Conservation (phyloP, 2,797 vertebrate genomes). For the Lagocephalus sceleratus region DNA sequence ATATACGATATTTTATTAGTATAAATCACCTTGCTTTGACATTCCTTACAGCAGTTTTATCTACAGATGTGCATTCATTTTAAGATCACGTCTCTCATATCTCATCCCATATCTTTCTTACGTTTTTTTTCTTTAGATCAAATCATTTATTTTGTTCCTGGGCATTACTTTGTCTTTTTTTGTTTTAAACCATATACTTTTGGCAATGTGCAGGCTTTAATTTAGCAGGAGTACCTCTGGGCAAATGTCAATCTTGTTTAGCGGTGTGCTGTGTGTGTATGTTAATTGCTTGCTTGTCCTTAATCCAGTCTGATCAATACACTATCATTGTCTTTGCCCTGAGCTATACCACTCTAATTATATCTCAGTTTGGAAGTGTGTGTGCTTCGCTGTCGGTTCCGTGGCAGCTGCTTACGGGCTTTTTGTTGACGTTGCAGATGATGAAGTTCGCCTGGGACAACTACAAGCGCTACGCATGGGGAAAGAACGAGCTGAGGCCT, state of each 20-base stretch:
- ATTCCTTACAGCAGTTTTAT: too few species aligned
- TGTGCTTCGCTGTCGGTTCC: constrained; percentile 13
- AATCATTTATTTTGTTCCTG: too few species aligned
- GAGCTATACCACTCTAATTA: constrained; percentile 55
- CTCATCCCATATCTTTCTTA: too few species aligned
- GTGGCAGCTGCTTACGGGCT: constrained; percentile 11
- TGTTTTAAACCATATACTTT: constrained; percentile 10
- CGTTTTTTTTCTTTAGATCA: too few species aligned
- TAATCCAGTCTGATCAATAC: constrained; percentile 62
- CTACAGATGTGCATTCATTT: too few species aligned
- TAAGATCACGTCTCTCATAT: too few species aligned
- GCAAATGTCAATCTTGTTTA: constrained; percentile 54
- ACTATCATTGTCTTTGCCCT: constrained; percentile 44
- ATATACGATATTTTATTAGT: too few species aligned
- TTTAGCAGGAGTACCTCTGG: constrained; percentile 37
- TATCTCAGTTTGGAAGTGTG: constrained; percentile 10
- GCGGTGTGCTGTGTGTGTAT: constrained; percentile 31
- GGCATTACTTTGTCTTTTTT: constrained; percentile 9
- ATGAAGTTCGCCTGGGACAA: constrained; percentile 98
- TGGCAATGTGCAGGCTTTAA: constrained; percentile 39
- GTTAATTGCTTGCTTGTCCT: constrained; percentile 50
- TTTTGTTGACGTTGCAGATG: constrained; percentile 84
- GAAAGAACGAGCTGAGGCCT: constrained; percentile 93
- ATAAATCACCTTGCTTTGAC: too few species aligned
- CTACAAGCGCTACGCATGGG: constrained; percentile 90